Base-by-base conservation (phyloP, 2,888 invertebrate species). In the Brenthis daphne region DNA sequence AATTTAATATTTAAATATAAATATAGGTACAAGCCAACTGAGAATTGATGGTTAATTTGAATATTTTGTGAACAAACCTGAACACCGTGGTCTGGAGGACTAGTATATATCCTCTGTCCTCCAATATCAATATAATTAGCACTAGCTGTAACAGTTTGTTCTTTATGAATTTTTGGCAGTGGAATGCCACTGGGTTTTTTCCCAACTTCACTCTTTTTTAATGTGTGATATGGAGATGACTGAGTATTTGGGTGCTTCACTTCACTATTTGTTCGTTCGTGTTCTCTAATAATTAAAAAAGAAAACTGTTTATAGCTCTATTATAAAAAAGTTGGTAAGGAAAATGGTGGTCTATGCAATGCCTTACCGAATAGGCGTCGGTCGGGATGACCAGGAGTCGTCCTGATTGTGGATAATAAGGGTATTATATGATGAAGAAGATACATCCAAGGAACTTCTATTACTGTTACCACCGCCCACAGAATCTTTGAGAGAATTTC, bases 381-480 rank as follows among this genome's bases (percentile, higher is more conserved):
- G 92, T 76, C 92, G 80, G 1, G 90, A 94, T 66, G 95, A 94
- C 96, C 96, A 96, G 16, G 95, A 94, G 79, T 95, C 96, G 80
- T 96, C 96, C 76, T 94, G 94, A 73, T 95, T 96, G 83, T 97
- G 97, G 79, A 97, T 97, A 76, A 97, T 97, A 57, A 97, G 94
- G 14, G 97, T 97, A 81, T 97, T 97, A 82, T 97, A 97, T 3
- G 96, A 96, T 65, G 96, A 96, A 11, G 96, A 95, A 43, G 96
- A 96, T 5, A 96, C 95, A 83, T 96, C 96, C 77, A 96, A 86
- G 37, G 95, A 95, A 77, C 95, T 95, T 68, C 95, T 89, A 80
- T 95, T 95, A 64, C 95, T 94, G 78, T 92, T 93, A 14, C 88
- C 85, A 0, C 92, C 93, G 29, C 94, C 94, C 3, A 94, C 89